Percentiles rank a stretch among this genome's conserved stretches.
These are phyloP conservation scores for Dioctria linearis DNA, from an alignment of 2,888 invertebrate genomes.

Conservation along the genomic window DNA sequence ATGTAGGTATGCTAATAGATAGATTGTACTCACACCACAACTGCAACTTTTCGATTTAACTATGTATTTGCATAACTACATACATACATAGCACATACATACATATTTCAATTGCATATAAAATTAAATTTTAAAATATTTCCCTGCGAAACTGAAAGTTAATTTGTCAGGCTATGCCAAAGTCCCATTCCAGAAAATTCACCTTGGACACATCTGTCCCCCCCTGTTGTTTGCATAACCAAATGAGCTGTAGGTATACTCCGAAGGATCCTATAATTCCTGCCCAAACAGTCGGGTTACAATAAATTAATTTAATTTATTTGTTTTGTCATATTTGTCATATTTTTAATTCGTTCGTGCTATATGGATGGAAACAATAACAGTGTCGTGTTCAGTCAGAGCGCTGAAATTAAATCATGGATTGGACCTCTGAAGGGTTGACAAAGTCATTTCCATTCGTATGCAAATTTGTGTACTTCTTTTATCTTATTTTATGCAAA, in stretches of 20 bases:
- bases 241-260: conserved; percentile 17
- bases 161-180: conserved; percentile 6
- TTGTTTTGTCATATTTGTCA: conserved; percentile 39
- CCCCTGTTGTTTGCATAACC: conserved; percentile 43
- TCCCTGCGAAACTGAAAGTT: conserved; percentile 2
- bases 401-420: background rate
- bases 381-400: background rate
- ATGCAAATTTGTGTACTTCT: conserved; percentile 21
- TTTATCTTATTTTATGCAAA: too few species aligned
- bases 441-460: conserved; percentile 31
- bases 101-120: too few species aligned
- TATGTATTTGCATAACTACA: background rate
- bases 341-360: conserved; percentile 26
- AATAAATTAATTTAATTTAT: conserved; percentile 49
- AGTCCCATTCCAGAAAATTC: background rate
- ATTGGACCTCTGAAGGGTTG: background rate
- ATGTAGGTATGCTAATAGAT: too few species aligned
- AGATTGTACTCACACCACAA: background rate
- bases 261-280: conserved; percentile 38
- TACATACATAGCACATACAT: too few species aligned
- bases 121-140: conserved; percentile 2
- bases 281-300: conserved; percentile 31
- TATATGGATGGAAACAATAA: background rate
- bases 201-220: background rate
- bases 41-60: background rate